Percentiles rank a stretch among this genome's conserved stretches.
Conservation (phyloP, 2,797 vertebrate genomes). For the Novumbra hubbsi region DNA sequence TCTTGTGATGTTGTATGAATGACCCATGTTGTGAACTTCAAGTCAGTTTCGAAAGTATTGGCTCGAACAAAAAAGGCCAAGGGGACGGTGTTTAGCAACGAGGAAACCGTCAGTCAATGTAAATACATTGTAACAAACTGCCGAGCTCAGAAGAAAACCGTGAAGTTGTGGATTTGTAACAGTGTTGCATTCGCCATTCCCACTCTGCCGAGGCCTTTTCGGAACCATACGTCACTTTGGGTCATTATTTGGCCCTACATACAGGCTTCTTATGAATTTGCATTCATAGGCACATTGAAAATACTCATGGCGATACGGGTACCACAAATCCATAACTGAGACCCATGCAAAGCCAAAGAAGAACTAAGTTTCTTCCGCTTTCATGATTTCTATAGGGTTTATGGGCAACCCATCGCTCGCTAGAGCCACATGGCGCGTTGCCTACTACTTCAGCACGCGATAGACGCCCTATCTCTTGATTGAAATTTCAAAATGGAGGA, state of each 20-base stretch:
- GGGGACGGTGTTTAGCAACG: constrained; percentile 30
- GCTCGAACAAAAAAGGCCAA: constrained; percentile 31
- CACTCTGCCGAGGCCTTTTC: not conserved
- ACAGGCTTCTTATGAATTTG: not conserved
- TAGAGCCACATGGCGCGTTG: not conserved
- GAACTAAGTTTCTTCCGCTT: not conserved
- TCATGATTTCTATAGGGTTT: not conserved
- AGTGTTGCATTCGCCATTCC: not conserved
- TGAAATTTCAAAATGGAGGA: constrained; percentile 20
- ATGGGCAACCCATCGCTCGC: not conserved
- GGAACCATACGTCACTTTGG: not conserved
- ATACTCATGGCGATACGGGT: not conserved
- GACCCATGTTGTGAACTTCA: constrained; percentile 38
- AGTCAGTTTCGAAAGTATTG: constrained; percentile 4
- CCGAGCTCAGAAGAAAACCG: not conserved
- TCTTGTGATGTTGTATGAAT: constrained; percentile 49
- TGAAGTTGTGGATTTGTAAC: not conserved
- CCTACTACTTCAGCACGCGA: not conserved
- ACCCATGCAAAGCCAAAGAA: not conserved
- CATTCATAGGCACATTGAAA: not conserved
- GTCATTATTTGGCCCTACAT: not conserved
- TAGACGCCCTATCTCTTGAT: constrained; percentile 2
- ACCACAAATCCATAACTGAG: not conserved
- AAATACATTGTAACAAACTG: not conserved
- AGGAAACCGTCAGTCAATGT: not conserved